Conservation (phyloP, 1,140 invertebrate species). For the Pogonomyrmex barbatus region DNA sequence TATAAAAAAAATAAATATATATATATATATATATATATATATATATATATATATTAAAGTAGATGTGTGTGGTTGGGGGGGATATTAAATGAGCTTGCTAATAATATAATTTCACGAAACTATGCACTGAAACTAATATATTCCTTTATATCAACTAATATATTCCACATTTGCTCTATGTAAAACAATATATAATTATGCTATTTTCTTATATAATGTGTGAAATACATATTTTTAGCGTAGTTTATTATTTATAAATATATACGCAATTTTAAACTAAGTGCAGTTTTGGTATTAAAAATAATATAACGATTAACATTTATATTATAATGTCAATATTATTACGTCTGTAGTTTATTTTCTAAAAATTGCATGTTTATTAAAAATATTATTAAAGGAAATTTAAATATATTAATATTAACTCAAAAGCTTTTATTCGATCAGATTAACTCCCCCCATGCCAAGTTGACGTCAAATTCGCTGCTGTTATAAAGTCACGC, state of each 20-base stretch:
- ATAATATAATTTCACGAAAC: not conserved
- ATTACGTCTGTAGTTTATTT: slow-evolving; percentile 5
- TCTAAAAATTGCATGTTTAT: not conserved
- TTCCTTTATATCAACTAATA: not conserved
- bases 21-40: not conserved
- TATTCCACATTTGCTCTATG: not conserved
- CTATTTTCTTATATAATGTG: not conserved
- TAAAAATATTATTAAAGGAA: not conserved
- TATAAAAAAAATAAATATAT: too few species aligned
- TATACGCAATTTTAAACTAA: not conserved
- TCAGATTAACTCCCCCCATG: not conserved
- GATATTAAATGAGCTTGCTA: slow-evolving; percentile 1
- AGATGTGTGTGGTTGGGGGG: too few species aligned
- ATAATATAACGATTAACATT: not conserved
- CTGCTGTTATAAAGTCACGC: not conserved
- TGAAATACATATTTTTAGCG: not conserved
- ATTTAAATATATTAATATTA: not conserved
- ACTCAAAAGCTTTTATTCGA: not conserved
- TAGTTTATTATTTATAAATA: not conserved
- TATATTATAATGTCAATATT: not conserved
- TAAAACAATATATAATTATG: not conserved
- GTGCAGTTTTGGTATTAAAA: too few species aligned
- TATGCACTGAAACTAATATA: not conserved
- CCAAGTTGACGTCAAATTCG: not conserved
- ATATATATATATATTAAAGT: not conserved